Conservation (phyloP, 2,888 invertebrate species). For the Anthophora plumipes region DNA sequence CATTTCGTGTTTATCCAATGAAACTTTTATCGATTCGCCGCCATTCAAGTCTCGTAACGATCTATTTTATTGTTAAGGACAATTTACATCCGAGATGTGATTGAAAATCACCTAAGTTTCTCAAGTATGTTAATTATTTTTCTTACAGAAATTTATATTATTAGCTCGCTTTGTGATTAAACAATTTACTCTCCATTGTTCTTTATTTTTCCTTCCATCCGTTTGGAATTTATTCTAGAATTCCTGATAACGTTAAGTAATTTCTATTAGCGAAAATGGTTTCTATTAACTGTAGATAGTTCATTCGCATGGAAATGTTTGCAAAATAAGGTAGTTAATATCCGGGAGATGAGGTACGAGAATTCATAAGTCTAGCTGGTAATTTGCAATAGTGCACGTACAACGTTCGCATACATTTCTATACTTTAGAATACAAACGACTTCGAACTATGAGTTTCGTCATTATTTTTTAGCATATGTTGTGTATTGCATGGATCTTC, state of each 20-base stretch:
- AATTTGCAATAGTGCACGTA: not conserved
- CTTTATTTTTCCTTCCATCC: too few relatives aligned
- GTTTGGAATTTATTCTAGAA: too few relatives aligned
- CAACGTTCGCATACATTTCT: not conserved
- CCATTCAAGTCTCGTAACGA: not conserved
- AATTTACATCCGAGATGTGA: not conserved
- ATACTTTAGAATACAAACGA: conserved; percentile 1
- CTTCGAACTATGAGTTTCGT: conserved; percentile 4
- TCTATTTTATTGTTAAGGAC: not conserved
- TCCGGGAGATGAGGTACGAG: not conserved
- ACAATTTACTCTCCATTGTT: too few relatives aligned
- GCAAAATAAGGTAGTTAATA: not conserved
- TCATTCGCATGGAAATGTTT: too few relatives aligned
- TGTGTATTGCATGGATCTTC: not conserved
- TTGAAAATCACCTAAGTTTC: not conserved
- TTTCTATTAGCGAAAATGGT: too few relatives aligned
- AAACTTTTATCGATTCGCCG: conserved; percentile 4
- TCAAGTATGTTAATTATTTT: too few relatives aligned
- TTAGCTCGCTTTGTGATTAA: too few relatives aligned
- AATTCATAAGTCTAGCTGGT: not conserved
- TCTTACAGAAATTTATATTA: too few relatives aligned
- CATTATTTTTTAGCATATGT: not conserved
- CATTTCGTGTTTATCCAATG: not conserved
- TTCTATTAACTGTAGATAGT: too few relatives aligned
- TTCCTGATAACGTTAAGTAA: too few relatives aligned